Evolutionary conservation across 2,113 vertebrate species (phyloP), one percentile per base, ranked within the genome.

Genomic region (Amia ocellicauda): DNA sequence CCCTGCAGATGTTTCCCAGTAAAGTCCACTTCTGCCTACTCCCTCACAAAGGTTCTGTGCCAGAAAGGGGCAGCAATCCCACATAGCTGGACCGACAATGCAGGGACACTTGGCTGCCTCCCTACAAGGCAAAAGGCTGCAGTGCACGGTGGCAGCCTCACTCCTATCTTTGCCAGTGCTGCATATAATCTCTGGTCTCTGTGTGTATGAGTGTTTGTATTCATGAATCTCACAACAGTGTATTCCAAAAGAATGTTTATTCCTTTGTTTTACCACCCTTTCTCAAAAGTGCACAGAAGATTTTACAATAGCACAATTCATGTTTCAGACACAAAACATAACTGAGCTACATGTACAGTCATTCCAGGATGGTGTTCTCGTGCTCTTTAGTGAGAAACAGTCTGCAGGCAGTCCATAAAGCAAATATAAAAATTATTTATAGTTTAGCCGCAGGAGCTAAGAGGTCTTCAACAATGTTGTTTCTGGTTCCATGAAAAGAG

Each of bases 391-490:
- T 20, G 60, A 64, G 69, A 58, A 67, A 57, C 70, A 72, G 69
- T 67, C 59, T 68, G 62, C 57, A 64, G 66, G 66, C 53, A 66
- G 64, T 66, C 76, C 64, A 78, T 74, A 78, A 82, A 82, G 80
- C 80, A 75, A 67, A 78, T 78, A 81, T 76, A 78, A 77, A 79
- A 74, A 79, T 74, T 54, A 73, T 58, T 17, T 65, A 74, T 63
- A 61, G 41, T 63, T 52, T 57, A 68, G 64, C 60, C 64, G 65
- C 53, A 65, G 66, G 61, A 73, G 69, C 53, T 59, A 73, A 41
- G 60, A 50, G n/a, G 47, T 70, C 65, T 73, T 77, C 55, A 63
- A 60, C 67, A 68, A 63, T 50, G 68, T 27, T 69, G 50, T 63
- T 54, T 66, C 57, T 70, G 51, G 63, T 72, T 73, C 62, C 58